Base-by-base conservation (phyloP, 2,888 invertebrate species). In the Hydrotaea cyrtoneurina region DNA sequence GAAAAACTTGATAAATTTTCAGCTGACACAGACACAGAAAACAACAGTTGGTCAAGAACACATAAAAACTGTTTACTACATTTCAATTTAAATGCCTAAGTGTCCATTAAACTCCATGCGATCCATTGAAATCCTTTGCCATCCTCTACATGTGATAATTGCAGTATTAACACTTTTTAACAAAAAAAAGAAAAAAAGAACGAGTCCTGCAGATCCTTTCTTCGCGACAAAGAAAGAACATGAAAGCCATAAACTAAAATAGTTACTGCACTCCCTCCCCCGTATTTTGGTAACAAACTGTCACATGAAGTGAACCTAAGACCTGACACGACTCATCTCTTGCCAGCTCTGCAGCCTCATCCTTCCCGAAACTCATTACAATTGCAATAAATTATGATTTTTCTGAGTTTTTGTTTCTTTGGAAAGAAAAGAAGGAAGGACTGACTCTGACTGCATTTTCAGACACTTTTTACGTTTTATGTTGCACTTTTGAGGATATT, bases 241-340 rank as follows among this genome's bases (percentile, higher is more conserved):
- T 15, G 17, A 50, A 50, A 71, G 13, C 19, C 23, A 19, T 1
- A 50, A 72, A 19, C 31, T 57, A 57, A 43, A 57, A 10, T 15
- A 23, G 53, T 36, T 17, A 39, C 26, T 2, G 23, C 21, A 46
- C 26, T 78, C 76, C 77, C 79, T 76, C 73, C 64, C 23, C 31
- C 59, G 62, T 76, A 76, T 66, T 83, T 66, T 64, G 76, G 36
- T 66, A 83, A 76, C 75, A 78, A 78, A 69, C 19, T 73, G 62
- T 71, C 71, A 75, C 13, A 46, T 31, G 31, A 31, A 31, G 7
- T 31, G 7, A 31, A 4, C 31, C 31, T 7, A 4, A 31, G 7
- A 31, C 3, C 31, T 7, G 2, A 31, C 31, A 4, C 31, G 2
- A 4, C 31, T 31, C 31, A 50, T n/a, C n/a, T n/a, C n/a, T 50